These are phyloP conservation scores for Columba janthina DNA, from an alignment of 2,113 vertebrate genomes.

Conservation along the genomic window DNA sequence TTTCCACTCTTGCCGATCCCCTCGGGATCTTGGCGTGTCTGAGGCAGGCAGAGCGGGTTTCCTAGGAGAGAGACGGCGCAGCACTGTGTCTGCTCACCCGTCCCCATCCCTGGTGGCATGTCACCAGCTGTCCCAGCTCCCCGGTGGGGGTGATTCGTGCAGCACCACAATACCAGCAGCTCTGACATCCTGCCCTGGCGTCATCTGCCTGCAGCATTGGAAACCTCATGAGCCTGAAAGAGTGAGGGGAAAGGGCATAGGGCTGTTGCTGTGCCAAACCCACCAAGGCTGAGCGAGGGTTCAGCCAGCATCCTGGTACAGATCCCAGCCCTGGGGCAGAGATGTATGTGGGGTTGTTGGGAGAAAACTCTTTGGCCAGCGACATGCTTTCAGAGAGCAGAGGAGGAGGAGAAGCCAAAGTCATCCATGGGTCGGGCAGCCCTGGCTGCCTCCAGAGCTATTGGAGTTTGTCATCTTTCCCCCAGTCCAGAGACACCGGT, in stretches of 20 bases:
- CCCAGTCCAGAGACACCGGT: not conserved
- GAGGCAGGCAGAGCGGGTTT: not conserved
- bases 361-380: not conserved
- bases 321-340: not conserved
- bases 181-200: not conserved
- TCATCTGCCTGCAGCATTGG: fast-evolving
- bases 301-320: not conserved
- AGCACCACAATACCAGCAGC: fast-evolving
- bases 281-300: fast-evolving
- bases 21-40: not conserved
- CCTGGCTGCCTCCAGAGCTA: not conserved
- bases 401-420: not conserved
- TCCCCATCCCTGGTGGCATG: not conserved
- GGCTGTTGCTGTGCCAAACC: not conserved
- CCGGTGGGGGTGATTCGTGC: not conserved
- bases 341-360: not conserved
- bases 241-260: not conserved
- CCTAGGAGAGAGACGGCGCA: not conserved
- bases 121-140: not conserved
- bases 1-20: not conserved
- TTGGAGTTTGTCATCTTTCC: not conserved
- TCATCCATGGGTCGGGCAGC: not conserved
- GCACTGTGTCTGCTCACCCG: not conserved
- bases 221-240: not conserved
- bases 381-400: not conserved